Base-by-base conservation (phyloP, 2,888 invertebrate species). In the Caenorhabditis japonica region DNA sequence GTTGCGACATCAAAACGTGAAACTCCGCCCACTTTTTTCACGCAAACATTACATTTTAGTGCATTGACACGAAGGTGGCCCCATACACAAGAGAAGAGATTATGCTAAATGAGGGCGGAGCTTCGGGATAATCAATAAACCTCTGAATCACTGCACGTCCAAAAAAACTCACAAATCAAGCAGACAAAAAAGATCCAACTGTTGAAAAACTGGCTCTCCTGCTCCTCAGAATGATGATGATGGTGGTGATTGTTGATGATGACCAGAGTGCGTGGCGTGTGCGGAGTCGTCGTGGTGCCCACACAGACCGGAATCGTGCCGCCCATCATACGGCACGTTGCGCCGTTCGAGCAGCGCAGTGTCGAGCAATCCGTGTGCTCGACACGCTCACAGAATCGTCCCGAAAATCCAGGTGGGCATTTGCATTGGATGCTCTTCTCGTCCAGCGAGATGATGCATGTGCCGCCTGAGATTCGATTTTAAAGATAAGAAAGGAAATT, bases 381-480 rank as follows among this genome's bases (percentile, higher is more conserved):
- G 30, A 58, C 53, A 15, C 15, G 13, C 25, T 73, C 60, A 19
- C 73, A 66, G 39, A 62, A 58, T 23, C 30, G 38, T 19, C 71
- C 62, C 23, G 25, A 27, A 46, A 56, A 61, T 1, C 71, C 71
- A 0, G 21, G 17, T 15, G 23, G 47, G n/a, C 71, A 71, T 34
- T 44, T 38, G 39, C 61, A 71, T 17, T 71, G 51, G 44, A 62
- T 39, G 23, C 25, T 34, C 23, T 17, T 12, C 10, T 30, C 23
- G 33, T 38, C 39, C 25, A 53, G 19, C 12, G 71, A 64, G 30
- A 46, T 25, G 30, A 46, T 25, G 53, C 58, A 71, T 3, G 15
- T 33, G 13, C 71, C 71, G 19, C 71, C 71, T 71, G 41, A 23
- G 58, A 51, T n/a, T n/a, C n/a, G n/a, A n/a, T n/a, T n/a, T n/a